A percentile compares a stretch with the other conserved stretches of the same genome.
Evolutionary conservation across 2,113 vertebrate species (phyloP).

Genomic region (Tamias sibiricus): DNA sequence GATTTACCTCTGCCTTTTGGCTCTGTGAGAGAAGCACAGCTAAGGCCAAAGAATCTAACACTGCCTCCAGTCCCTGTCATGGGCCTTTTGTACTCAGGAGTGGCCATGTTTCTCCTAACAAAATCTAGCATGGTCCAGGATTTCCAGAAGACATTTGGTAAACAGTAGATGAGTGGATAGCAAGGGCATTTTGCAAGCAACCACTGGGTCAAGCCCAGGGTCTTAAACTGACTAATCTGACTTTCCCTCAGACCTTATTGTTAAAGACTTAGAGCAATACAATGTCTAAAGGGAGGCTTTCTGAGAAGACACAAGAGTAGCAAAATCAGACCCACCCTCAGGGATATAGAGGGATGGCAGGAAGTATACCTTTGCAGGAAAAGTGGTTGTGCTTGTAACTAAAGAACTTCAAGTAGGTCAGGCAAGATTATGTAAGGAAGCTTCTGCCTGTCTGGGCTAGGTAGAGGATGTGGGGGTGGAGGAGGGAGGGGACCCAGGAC

Average conservation of each 20-base stretch:
- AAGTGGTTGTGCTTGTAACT: constrained; percentile 40
- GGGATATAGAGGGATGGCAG: background rate
- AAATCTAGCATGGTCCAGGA: background rate
- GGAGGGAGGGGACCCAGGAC: background rate
- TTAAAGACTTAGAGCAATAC: constrained; percentile 12
- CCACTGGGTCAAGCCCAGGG: background rate
- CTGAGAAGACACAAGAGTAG: constrained; percentile 22
- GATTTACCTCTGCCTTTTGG: constrained; percentile 60
- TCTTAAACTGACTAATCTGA: background rate
- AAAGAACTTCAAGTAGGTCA: constrained; percentile 70
- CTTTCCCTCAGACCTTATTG: constrained; percentile 6
- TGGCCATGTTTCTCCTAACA: constrained; percentile 21
- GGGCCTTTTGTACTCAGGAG: background rate
- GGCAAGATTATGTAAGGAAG: constrained; percentile 55
- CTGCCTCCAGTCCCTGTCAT: background rate
- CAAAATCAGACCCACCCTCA: constrained; percentile 17
- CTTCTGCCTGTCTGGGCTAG: constrained; percentile 30
- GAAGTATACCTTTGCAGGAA: constrained; percentile 48
- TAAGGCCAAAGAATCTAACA: constrained; percentile 2
- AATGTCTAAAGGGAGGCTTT: constrained; percentile 22
- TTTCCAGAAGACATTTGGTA: constrained; percentile 13
- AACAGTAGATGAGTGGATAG: background rate
- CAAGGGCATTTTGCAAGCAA: background rate
- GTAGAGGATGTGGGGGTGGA: background rate
- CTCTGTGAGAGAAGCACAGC: constrained; percentile 35